phyloP scores from a whole-genome alignment of 2,888 invertebrate genomes.

The Ochropleura leucogaster region DNA sequence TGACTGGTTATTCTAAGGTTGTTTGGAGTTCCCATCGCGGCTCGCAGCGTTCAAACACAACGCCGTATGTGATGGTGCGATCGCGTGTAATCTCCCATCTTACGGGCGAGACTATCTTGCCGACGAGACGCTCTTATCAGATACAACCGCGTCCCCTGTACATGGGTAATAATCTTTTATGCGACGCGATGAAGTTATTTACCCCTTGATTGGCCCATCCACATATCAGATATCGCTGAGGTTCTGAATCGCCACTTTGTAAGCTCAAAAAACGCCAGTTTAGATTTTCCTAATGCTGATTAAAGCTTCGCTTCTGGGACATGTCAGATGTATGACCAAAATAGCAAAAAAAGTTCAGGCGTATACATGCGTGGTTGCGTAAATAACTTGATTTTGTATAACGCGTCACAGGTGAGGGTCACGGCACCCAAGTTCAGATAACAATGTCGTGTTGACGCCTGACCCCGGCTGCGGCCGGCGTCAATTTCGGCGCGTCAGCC shows the following conservation, averaged over 20 bases:
- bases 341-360: conserved; percentile 8
- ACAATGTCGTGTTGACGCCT: conserved; percentile 76
- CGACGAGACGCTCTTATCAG: conserved; percentile 71
- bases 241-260: conserved; percentile 57
- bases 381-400: conserved; percentile 53
- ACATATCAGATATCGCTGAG: conserved; percentile 62
- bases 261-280: conserved; percentile 34
- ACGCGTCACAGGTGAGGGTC: conserved; percentile 75
- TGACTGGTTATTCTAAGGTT: conserved; percentile 76
- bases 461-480: conserved; percentile 67
- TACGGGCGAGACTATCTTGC: conserved; percentile 63
- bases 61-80: conserved; percentile 70
- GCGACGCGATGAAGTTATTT: conserved; percentile 79
- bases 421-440: conserved; percentile 75
- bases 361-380: conserved; percentile 26
- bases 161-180: conserved; percentile 78
- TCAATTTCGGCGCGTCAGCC: conserved; percentile 68
- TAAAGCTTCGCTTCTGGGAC: conserved; percentile 1
- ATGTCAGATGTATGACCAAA: background rate
- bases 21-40: conserved; percentile 81
- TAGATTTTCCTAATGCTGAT: conserved; percentile 23
- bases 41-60: conserved; percentile 71
- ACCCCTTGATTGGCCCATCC: conserved; percentile 70
- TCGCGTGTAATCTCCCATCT: conserved; percentile 70
- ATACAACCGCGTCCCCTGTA: conserved; percentile 73